A percentile compares a stretch with the other conserved stretches of the same genome.
These are phyloP conservation scores for Amphibalanus amphitrite DNA, from an alignment of 1,140 invertebrate genomes.

Conservation along the genomic window DNA sequence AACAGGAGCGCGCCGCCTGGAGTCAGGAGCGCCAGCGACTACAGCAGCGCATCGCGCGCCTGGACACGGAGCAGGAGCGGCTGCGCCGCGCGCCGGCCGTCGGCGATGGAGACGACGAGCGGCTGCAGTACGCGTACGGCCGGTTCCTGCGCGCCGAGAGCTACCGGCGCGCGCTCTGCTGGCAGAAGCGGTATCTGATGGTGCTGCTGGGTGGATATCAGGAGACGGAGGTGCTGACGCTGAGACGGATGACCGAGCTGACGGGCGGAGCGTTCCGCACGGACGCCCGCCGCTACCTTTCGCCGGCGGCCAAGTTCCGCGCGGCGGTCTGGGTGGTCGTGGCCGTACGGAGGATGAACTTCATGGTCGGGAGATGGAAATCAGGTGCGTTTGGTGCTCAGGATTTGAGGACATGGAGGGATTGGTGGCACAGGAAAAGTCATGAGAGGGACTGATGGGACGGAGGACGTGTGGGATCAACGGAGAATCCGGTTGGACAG, in stretches of 20 bases:
- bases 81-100: not conserved
- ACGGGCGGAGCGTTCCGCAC: not conserved
- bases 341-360: not conserved
- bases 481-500: no score
- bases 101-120: not conserved
- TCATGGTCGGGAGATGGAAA: not conserved
- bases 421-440: no score
- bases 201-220: constrained; percentile 49
- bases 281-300: not conserved
- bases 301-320: not conserved
- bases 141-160: constrained; percentile 57
- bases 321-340: not conserved
- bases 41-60: constrained; percentile 13
- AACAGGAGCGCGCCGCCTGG: constrained; percentile 23
- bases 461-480: no score
- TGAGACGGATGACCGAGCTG: constrained; percentile 21
- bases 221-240: constrained; percentile 27
- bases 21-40: constrained; percentile 24
- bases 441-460: no score
- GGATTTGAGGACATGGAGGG: no score
- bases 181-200: constrained; percentile 67
- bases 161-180: constrained; percentile 58
- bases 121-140: constrained; percentile 31
- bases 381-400: not conserved
- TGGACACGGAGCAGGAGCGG: not conserved